Evolutionary conservation across 2,888 invertebrate genomes (phyloP), one percentile per base, ranked within the genome.

Genomic region (Rambutsinella grinnellia): DNA sequence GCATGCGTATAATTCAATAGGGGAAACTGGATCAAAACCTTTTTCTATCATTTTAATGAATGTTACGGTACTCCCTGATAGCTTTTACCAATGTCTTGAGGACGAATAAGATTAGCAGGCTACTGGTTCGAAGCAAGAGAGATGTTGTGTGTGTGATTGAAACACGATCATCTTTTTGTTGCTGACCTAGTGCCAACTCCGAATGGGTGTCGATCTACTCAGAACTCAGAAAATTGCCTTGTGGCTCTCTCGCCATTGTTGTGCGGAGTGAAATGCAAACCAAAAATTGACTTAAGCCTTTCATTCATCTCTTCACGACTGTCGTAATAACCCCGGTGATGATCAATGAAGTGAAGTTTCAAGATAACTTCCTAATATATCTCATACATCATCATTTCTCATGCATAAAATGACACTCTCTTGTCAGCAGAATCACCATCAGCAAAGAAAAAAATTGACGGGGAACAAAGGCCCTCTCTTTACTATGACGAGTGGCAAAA

Each of bases 1-100:
- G 49, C n/a, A 19, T 49, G 5, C n/a, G 49, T n/a, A 17, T 10
- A 49, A 49, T 13, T 49, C 10, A 49, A 17, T 15, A 49, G 49
- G 46, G 36, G 63, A 71, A 69, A 66, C 78, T 75, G 78, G 69
- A 74, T 69, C 72, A 78, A 69, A 66, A 71, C 75, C 71, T 46
- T 70, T 66, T 75, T 72, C 72, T 54, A 47, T 47, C 71, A 63
- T 66, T 62, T 63, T 70, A 75, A 79, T 70, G 69, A 76, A 70
- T 51, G 61, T 76, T 76, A 76, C 76, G 76, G 76, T 76, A 76
- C 70, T 70, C 46, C 44, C 36, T 76, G 69, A 76, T 76, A 65
- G 69, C 60, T 69, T 76, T 69, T 61, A 47, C 69, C 47, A 76
- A 62, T 57, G 53, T 56, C n/a, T 17, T 19, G n/a, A 58, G 13